Evolutionary conservation across 2,113 vertebrate species (phyloP), one percentile per base, ranked within the genome.

Genomic region (Trichomycterus rosablanca): DNA sequence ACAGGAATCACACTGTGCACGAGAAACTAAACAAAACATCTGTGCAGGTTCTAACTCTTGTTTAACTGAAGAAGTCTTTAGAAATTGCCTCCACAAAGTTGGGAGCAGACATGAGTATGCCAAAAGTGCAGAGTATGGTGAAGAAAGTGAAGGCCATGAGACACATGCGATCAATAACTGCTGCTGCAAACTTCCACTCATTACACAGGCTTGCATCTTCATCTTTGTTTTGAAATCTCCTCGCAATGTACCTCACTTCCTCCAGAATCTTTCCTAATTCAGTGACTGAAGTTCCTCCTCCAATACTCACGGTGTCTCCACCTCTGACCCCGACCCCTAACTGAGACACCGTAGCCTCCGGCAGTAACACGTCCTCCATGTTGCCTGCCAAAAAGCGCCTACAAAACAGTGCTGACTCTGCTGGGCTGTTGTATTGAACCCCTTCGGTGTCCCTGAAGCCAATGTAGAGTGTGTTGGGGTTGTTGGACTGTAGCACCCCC

Each of bases 141-240:
- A 98, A 96, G 73, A 97, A 82, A 0, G 92, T 96, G 79, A 98
- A 98, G n/a, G 92, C 93, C 89, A 98, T 92, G 68, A 98, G 78
- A 73, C 95, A 98, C 61, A 98, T 87, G 12, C 95, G 89, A 80
- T 98, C 95, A 54, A 98, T 92, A 30, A 98, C 95, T 0, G 94
- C 93, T 0, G 94, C 94, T 0, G 93, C 95, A 34, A 98, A 98
- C 78, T 97, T 97, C 95, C 95, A 97, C 70, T 98, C 94, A 0
- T 89, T 93, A 74, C 92, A 92, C 66, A 93, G 66, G 3, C 76
- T 89, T 65, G 90, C 91, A 0, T 88, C 87, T 76, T 93, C 88
- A 2, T 98, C 94, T 81, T 91, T 92, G 76, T 90, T 86, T 70
- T 92, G 89, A 72, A 97, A 95, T 6, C 93, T 78, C 71, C 87